Percentiles rank a stretch among this genome's conserved stretches.
Conservation (phyloP, 2,113 vertebrate genomes). For the Oenanthe oenanthe region DNA sequence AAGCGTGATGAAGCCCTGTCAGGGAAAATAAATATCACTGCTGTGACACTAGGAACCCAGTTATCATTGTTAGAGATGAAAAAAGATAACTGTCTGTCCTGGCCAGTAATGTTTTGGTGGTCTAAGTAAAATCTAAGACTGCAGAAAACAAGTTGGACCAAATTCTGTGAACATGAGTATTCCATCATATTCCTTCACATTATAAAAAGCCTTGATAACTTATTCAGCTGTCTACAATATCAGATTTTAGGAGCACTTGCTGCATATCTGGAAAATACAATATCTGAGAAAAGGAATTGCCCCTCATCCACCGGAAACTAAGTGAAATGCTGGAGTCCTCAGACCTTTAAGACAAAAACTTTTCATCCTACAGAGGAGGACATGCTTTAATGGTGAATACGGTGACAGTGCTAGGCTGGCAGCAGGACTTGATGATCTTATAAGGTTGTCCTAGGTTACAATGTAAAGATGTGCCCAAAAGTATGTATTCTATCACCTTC, state of each 20-base stretch:
- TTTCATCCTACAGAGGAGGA: not conserved
- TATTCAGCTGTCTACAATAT: not conserved
- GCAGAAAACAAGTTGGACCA: not conserved
- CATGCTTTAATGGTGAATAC: not conserved
- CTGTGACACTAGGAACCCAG: not conserved
- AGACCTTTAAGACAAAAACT: not conserved
- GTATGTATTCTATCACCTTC: too few relatives aligned
- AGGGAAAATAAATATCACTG: conserved; percentile 39
- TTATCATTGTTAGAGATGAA: not conserved
- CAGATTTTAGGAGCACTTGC: not conserved
- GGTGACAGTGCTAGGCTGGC: not conserved
- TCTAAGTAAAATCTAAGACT: not conserved
- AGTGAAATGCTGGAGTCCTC: not conserved
- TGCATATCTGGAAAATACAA: not conserved
- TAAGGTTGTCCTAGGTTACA: too few relatives aligned
- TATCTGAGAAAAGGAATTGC: not conserved
- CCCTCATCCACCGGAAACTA: not conserved
- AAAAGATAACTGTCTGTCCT: not conserved
- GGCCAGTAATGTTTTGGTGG: not conserved
- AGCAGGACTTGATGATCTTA: not conserved
- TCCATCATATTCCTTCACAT: not conserved
- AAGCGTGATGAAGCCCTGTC: not conserved
- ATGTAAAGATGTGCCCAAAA: too few relatives aligned
- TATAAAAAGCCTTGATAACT: not conserved
- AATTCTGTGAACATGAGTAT: not conserved